These are phyloP conservation scores for Trochalopteron elliotii DNA, from an alignment of 2,113 vertebrate genomes.

Conservation along the genomic window DNA sequence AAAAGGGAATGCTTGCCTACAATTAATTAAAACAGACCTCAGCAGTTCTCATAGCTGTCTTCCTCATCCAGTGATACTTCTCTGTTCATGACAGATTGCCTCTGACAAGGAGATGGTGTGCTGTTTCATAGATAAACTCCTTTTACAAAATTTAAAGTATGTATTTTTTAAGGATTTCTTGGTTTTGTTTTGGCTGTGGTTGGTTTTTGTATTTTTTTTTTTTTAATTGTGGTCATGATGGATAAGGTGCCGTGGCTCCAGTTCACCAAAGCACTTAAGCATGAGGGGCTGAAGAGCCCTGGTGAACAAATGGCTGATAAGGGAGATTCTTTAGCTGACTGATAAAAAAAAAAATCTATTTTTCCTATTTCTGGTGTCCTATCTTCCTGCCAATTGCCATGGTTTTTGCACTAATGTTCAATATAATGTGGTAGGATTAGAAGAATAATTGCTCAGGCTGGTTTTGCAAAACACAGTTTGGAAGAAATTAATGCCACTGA, in stretches of 20 bases:
- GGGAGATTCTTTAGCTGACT: background rate
- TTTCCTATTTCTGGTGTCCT: background rate
- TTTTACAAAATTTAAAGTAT: background rate
- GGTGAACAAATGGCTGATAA: background rate
- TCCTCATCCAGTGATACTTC: background rate
- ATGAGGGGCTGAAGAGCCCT: background rate
- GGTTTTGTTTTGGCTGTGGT: background rate
- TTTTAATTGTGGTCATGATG: fast-evolving
- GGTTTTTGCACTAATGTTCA: background rate
- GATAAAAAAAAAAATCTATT: background rate
- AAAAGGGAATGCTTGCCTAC: background rate
- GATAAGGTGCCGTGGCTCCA: fast-evolving
- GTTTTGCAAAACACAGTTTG: background rate
- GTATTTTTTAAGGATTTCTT: background rate
- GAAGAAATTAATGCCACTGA: background rate
- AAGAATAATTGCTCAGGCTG: background rate
- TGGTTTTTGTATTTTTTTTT: background rate
- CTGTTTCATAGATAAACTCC: background rate
- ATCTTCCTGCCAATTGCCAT: background rate
- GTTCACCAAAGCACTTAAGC: background rate
- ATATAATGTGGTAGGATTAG: background rate
- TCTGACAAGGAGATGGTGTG: background rate
- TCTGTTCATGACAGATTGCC: background rate
- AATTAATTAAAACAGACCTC: background rate
- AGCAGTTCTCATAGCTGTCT: background rate